These are phyloP conservation scores for Semaprochilodus insignis DNA, from an alignment of 2,797 vertebrate genomes.

Conservation along the genomic window DNA sequence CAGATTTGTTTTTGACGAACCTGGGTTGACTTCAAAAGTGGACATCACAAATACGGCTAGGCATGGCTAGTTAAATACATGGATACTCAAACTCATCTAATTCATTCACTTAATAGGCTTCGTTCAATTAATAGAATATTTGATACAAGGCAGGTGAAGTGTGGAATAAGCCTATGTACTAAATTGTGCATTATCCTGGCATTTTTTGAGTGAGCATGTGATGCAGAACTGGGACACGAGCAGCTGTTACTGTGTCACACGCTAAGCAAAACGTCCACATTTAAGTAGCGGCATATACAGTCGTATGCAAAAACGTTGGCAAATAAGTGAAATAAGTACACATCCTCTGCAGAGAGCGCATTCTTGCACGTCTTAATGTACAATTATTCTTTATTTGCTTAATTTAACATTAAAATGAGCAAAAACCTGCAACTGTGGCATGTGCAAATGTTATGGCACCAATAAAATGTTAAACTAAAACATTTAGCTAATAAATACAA, in stretches of 20 bases:
- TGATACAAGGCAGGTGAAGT: neutral
- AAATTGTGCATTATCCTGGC: neutral
- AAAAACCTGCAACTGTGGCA: no score
- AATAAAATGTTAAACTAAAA: no score
- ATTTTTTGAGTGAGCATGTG: neutral
- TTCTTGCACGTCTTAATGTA: no score
- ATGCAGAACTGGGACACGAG: neutral
- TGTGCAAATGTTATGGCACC: no score
- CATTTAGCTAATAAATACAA: no score
- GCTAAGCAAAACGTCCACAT: neutral
- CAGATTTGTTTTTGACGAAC: constrained; percentile 10
- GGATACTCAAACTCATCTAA: neutral
- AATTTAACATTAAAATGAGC: no score
- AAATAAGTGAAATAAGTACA: no score
- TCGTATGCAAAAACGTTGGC: no score
- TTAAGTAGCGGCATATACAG: no score
- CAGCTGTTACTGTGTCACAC: neutral
- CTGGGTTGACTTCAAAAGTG: constrained; percentile 17
- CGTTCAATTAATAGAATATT: neutral
- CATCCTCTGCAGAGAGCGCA: no score
- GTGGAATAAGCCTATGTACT: no score
- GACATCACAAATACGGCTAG: constrained; percentile 11
- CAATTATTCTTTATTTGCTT: no score
- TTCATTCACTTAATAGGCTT: neutral
- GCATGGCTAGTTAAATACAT: neutral